Base-by-base conservation (phyloP, 2,113 vertebrate species). In the Nesogale talazaci region DNA sequence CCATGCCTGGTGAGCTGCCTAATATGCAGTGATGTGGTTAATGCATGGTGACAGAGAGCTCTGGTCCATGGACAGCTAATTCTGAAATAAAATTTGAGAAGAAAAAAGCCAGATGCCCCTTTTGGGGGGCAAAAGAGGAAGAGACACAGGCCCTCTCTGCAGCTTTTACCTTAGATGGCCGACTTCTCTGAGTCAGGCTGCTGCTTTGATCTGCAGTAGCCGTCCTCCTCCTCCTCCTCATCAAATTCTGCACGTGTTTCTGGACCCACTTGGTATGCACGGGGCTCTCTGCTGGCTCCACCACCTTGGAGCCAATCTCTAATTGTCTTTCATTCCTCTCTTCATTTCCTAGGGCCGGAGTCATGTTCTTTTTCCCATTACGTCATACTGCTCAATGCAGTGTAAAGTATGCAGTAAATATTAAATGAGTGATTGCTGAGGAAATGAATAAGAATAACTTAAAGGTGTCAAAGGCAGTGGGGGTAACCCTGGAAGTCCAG, bases 51-150 rank as follows among this genome's bases (percentile, higher is more conserved):
- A 90, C 46, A 86, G 29, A 70, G 63, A 95, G 36, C 67, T 90
- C 65, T 70, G 91, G 83, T 92, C 88, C 69, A 38, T 46, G 34
- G 67, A 63, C 67, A 90, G 31, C 36, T 89, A 83, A 88, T 82
- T 83, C 75, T 94, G 57, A 91, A 94, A 80, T 91, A 93, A 83
- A 94, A 93, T 85, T 77, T 89, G 56, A 95, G 72, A 61, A 84
- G 76, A 89, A 69, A 86, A 95, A 61, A 83, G 59, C 63, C 16
- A n/a, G 38, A 36, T 34, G 40, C 36, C 46, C 56, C 59, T 38
- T 90, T 86, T 9, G 2, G 9, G 23, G 59, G 85, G 20, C 36
- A 91, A 81, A 90, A 78, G 92, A 88, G 80, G 72, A 89, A 86
- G 59, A 86, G 25, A 89, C 74, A 78, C 46, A 77, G 15, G 27